Evolutionary conservation across 2,888 invertebrate species (phyloP), one percentile per base, ranked within the genome.

Genomic region (Lumbricus terrestris): DNA sequence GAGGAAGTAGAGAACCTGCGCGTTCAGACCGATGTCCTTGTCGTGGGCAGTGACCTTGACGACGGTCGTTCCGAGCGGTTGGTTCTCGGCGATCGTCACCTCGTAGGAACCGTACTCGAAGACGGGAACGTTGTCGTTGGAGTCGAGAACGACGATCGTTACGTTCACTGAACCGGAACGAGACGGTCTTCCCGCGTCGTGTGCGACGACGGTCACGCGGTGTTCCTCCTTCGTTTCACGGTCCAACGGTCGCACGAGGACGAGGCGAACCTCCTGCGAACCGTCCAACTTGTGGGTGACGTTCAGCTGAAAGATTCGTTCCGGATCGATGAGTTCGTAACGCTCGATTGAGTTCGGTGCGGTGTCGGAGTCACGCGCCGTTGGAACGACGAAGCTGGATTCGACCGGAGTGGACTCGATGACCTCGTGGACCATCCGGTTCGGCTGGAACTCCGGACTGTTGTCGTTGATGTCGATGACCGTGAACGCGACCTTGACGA

Each of bases 201-300:
- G 91, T 18, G 92, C 92, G 11, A 92, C 88, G 16, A 92, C 90
- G 42, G 88, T 90, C 88, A 92, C 37, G 23, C 91, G 90, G 91
- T 92, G 92, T 35, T 90, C 91, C 69, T 91, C 90, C 88, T 90
- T 83, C 34, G 42, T 42, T 90, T 93, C 93, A 5, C 92, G 91
- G 90, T 93, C 93, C n/a, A 93, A 91, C 3, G 54, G 40, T 35
- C 91, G 90, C 88, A 91, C 85, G 0, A 93, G 91, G 20, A 92
- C 88, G 8, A 92, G 89, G 33, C 91, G 42, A n/a, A 92, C 91
- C 89, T 92, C 92, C 33, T 82, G 38, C n/a, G 97, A 92, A 8
- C 92, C 92, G 42, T 92, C 92, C 34, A 90, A 82, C 82, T 92
- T 91, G 33, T 83, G 90, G 29, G 37, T 91, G 82, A 90, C 82